A percentile compares a stretch with the other conserved stretches of the same genome.
phyloP scores from a whole-genome alignment of 2,113 vertebrate species.

The Calidris pugnax region DNA sequence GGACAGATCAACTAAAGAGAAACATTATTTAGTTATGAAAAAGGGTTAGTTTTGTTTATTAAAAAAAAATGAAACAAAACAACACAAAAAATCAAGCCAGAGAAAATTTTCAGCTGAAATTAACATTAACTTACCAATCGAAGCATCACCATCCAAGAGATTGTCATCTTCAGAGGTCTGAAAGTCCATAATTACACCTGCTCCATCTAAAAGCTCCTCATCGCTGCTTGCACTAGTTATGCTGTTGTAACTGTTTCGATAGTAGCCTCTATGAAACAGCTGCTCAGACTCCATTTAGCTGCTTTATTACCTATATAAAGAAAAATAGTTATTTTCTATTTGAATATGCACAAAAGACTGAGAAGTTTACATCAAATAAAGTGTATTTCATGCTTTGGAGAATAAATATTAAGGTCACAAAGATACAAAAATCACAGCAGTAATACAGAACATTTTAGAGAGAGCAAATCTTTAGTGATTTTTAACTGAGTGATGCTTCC shows the following conservation, averaged over 20 bases:
- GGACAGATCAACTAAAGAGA: neutral
- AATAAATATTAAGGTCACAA: neutral
- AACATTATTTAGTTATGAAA: neutral
- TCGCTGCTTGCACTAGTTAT: conserved; percentile 98
- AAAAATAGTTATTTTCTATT: neutral
- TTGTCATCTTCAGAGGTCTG: conserved; percentile 99
- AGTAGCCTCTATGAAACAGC: conserved; percentile 95
- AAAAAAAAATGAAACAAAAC: neutral
- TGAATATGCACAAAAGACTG: neutral
- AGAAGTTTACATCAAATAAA: neutral
- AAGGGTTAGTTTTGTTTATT: neutral
- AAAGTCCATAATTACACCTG: conserved; percentile 97
- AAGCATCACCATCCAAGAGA: conserved; percentile 93
- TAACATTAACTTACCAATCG: conserved; percentile 82
- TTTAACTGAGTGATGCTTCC: too few relatives aligned
- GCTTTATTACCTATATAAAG: conserved; percentile 76
- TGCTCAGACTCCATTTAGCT: conserved; percentile 99
- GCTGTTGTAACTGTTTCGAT: conserved; percentile 98
- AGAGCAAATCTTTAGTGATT: too few relatives aligned
- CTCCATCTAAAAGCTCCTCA: conserved; percentile 97
- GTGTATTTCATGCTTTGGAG: neutral
- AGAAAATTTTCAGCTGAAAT: neutral
- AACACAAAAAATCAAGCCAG: neutral
- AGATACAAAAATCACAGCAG: neutral
- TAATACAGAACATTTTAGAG: neutral